Base-by-base conservation (phyloP, 2,797 vertebrate species). In the Paguma larvata region DNA sequence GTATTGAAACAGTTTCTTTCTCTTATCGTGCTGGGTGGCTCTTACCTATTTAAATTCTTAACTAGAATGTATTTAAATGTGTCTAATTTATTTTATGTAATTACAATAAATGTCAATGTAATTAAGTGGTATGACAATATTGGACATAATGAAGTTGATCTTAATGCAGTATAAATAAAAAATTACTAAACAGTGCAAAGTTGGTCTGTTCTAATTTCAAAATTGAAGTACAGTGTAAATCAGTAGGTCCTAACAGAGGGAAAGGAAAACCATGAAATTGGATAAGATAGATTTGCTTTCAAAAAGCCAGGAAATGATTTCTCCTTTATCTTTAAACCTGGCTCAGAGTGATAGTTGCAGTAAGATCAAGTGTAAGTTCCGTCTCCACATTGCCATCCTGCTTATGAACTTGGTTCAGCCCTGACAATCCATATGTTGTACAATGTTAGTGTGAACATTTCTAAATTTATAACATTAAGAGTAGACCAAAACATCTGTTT, bases 101-200 rank as follows among this genome's bases (percentile, higher is more conserved):
- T 97, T 97, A 91, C 67, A 98, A 92, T 97, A 97, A 97, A 97
- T 94, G 68, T 84, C 92, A 97, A n/a, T 80, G 2, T 85, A 97
- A 98, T 97, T 97, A 98, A 97, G 85, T 92, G n/a, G 91, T 97
- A 96, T 97, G 95, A 98, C 88, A 96, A 77, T 97, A 98, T 97
- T 92, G 51, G 15, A 97, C 80, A 75, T 94, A 98, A 97, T 86
- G 77, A 65, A 97, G 98, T 97, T 97, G 97, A 97, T 98, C 91
- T 80, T 84, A 97, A 94, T 96, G 89, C 62, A 75, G 77, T 85
- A 89, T 97, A 98, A 98, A 97, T 98, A 51, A 98, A 95, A 97
- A 88, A 53, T 93, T 82, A 91, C 56, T 97, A 93, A 92, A 96
- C 51, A 97, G 96, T 96, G 68, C 79, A 83, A 97, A 97, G 94